A percentile compares a stretch with the other conserved stretches of the same genome.
phyloP scores from a whole-genome alignment of 2,797 vertebrate genomes.

The Phalanger gymnotis region DNA sequence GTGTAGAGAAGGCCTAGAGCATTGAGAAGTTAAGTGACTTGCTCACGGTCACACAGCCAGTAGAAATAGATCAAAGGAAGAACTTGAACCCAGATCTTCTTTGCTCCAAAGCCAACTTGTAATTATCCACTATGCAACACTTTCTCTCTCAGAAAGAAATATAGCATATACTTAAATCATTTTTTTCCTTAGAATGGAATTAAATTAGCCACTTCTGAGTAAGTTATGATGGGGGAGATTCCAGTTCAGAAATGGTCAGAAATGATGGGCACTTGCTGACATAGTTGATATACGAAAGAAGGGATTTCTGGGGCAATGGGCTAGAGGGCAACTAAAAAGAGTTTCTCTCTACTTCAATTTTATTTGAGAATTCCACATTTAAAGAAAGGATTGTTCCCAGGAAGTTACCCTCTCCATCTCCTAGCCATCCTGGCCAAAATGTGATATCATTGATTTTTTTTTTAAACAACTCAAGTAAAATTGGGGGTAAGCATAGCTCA shows the following conservation, averaged over 20 bases:
- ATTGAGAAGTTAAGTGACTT: neutral
- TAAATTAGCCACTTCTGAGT: neutral
- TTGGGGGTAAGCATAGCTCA: neutral
- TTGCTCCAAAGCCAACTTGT: too few species aligned
- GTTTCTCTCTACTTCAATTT: constrained; percentile 22
- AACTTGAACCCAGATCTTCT: neutral
- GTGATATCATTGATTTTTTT: neutral
- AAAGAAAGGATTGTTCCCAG: constrained; percentile 41
- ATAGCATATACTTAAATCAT: neutral
- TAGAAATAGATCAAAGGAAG: neutral
- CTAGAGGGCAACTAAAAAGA: neutral
- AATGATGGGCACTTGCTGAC: neutral
- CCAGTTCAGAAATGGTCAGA: neutral
- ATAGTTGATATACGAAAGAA: neutral
- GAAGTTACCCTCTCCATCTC: constrained; percentile 34
- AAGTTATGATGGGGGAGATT: neutral
- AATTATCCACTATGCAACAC: neutral
- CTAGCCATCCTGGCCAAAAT: constrained; percentile 20
- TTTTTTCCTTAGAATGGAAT: neutral
- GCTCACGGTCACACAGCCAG: neutral
- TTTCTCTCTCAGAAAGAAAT: neutral
- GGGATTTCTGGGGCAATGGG: neutral
- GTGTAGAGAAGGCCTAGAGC: neutral
- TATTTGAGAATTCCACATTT: constrained; percentile 46
- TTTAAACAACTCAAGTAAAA: neutral